These are phyloP conservation scores for Hydractinia echinata DNA, from an alignment of 30 jellyfish, hydroid and myxozoan genomes.

Conservation along the genomic window DNA sequence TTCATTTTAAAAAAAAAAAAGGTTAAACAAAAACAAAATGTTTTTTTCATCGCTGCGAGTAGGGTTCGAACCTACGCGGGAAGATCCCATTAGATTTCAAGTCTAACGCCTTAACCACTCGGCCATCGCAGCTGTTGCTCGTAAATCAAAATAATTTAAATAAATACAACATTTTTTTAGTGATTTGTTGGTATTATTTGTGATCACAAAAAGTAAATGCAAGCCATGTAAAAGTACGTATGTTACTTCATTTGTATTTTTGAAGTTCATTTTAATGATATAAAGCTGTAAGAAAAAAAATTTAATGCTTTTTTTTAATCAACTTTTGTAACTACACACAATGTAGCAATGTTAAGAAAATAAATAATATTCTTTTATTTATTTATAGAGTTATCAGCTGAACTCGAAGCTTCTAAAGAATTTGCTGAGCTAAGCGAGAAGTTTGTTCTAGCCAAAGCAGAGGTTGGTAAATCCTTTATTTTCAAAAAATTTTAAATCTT, in stretches of 20 bases:
- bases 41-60: too few species aligned
- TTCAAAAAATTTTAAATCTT: background rate
- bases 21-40: too few species aligned
- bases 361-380: background rate
- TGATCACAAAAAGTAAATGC: slow-evolving; percentile 59
- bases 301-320: background rate
- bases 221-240: slow-evolving; percentile 78
- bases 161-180: slow-evolving; percentile 24
- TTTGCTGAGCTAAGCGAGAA: slow-evolving; percentile 63
- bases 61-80: too few species aligned
- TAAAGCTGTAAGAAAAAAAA: too few species aligned
- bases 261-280: background rate
- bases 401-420: slow-evolving; percentile 46
- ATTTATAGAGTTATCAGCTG: slow-evolving; percentile 54
- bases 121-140: too few species aligned
- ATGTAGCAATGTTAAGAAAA: too few species aligned
- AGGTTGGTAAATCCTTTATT: slow-evolving; percentile 41
- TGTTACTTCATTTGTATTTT: background rate
- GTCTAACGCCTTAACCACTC: too few species aligned
- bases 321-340: background rate
- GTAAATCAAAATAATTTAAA: too few species aligned
- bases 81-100: too few species aligned
- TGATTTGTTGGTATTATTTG: slow-evolving; percentile 40
- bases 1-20: too few species aligned
- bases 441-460: slow-evolving; percentile 75